Conservation (phyloP, 2,797 vertebrate genomes). For the Lagodon rhomboides region DNA sequence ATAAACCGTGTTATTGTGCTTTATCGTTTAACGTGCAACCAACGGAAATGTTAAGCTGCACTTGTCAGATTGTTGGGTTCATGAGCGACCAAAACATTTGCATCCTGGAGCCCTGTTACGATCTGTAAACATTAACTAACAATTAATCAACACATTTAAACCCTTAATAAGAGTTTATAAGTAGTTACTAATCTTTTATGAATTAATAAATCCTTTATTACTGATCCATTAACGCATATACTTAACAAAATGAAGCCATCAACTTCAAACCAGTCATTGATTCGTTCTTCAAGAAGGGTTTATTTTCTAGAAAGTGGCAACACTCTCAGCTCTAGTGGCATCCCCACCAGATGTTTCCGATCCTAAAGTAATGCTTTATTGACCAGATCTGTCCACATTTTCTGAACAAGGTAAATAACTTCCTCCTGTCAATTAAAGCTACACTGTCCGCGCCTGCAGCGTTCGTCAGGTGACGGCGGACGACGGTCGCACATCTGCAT, state of each 20-base stretch:
- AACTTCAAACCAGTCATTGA: no score
- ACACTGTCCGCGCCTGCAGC: not conserved
- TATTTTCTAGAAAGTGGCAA: not conserved
- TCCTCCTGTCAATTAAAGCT: slow-evolving; percentile 14
- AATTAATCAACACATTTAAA: not conserved
- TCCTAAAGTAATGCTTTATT: no score
- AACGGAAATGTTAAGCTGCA: no score
- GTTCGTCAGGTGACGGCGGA: slow-evolving; percentile 28
- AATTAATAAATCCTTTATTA: not conserved
- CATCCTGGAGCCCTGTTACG: not conserved
- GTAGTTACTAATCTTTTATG: no score
- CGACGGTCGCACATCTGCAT: slow-evolving; percentile 18
- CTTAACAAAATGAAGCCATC: no score
- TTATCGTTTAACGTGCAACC: no score
- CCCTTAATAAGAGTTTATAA: not conserved
- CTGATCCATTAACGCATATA: no score
- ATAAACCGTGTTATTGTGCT: no score
- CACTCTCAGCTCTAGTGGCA: not conserved
- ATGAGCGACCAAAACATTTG: no score
- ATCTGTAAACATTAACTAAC: not conserved
- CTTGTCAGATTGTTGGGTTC: no score
- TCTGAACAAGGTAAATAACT: not conserved
- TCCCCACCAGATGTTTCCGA: not conserved
- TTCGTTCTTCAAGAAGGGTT: no score
- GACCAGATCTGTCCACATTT: not conserved